Percentiles rank a stretch among this genome's conserved stretches.
Conservation (phyloP, 1,140 invertebrate genomes). For the Bombus affinis region DNA sequence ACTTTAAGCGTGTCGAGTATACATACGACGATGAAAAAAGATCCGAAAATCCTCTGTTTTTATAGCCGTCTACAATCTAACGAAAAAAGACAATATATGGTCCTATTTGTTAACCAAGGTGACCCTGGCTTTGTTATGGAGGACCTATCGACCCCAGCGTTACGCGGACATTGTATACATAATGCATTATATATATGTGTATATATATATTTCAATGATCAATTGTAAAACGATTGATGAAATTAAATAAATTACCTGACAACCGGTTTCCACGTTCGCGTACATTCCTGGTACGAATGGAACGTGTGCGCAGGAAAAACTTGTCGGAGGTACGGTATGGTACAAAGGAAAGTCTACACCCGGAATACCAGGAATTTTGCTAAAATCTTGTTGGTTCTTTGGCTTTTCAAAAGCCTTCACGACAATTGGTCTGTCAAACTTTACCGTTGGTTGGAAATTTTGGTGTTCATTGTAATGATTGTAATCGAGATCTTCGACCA, state of each 20-base stretch:
- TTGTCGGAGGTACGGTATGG: slow-evolving; percentile 89
- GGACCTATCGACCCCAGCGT: too few species aligned
- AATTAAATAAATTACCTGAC: slow-evolving; percentile 85
- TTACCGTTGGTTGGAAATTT: slow-evolving; percentile 65
- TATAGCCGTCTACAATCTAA: too few species aligned
- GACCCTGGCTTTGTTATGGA: too few species aligned
- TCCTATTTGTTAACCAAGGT: too few species aligned
- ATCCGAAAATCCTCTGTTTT: too few species aligned
- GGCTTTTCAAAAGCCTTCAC: slow-evolving; percentile 63
- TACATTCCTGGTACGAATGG: slow-evolving; percentile 92
- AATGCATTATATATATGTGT: background rate
- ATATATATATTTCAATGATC: too few species aligned
- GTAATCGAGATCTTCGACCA: slow-evolving; percentile 28
- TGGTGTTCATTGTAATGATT: slow-evolving; percentile 66
- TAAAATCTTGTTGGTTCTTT: slow-evolving; percentile 89
- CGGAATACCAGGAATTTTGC: slow-evolving; percentile 89
- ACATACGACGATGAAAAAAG: too few species aligned
- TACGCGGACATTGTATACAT: too few species aligned
- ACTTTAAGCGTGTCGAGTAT: too few species aligned
- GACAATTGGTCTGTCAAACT: slow-evolving; percentile 64
- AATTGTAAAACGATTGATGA: background rate
- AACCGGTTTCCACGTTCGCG: slow-evolving; percentile 92
- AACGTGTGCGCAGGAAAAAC: slow-evolving; percentile 89
- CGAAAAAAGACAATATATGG: too few species aligned
- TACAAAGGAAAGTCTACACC: slow-evolving; percentile 91